A percentile compares a stretch with the other conserved stretches of the same genome.
Conservation (phyloP, 37 sponge, comb jelly and placozoan species). For the Diacarnus erythraeanus region DNA sequence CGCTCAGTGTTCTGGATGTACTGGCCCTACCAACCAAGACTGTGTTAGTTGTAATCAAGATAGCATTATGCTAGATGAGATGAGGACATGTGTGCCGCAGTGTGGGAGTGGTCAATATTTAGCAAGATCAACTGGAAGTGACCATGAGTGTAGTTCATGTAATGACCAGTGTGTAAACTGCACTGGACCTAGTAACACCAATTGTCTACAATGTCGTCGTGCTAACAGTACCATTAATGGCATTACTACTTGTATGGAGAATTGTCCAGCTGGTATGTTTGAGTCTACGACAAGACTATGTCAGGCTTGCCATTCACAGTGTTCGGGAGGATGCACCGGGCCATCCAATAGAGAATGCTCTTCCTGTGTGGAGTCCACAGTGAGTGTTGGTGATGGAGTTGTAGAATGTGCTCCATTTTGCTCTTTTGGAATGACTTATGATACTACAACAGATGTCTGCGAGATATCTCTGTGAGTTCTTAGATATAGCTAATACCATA, state of each 20-base stretch:
- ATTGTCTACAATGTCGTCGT: slow-evolving; percentile 28
- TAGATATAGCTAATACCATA: too few relatives aligned
- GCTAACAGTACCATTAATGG: background rate
- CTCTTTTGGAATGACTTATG: background rate
- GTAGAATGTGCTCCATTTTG: background rate
- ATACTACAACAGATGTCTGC: background rate
- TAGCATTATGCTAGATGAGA: background rate
- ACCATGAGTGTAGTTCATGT: background rate
- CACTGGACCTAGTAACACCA: slow-evolving; percentile 17
- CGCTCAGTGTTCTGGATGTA: slow-evolving; percentile 17
- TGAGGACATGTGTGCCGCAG: background rate
- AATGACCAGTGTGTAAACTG: slow-evolving; percentile 11
- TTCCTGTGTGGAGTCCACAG: background rate
- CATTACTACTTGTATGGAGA: background rate
- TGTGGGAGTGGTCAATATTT: background rate
- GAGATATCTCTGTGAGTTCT: background rate
- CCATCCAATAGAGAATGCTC: slow-evolving; percentile 19
- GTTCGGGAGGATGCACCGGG: slow-evolving; percentile 35
- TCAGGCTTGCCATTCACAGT: slow-evolving; percentile 18
- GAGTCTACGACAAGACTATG: slow-evolving; percentile 8
- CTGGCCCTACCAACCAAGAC: background rate
- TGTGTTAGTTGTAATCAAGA: background rate
- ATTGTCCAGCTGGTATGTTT: background rate
- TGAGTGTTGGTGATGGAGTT: background rate
- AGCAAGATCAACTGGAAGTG: background rate